phyloP scores from a whole-genome alignment of 1,140 invertebrate genomes.

The Aethina tumida region DNA sequence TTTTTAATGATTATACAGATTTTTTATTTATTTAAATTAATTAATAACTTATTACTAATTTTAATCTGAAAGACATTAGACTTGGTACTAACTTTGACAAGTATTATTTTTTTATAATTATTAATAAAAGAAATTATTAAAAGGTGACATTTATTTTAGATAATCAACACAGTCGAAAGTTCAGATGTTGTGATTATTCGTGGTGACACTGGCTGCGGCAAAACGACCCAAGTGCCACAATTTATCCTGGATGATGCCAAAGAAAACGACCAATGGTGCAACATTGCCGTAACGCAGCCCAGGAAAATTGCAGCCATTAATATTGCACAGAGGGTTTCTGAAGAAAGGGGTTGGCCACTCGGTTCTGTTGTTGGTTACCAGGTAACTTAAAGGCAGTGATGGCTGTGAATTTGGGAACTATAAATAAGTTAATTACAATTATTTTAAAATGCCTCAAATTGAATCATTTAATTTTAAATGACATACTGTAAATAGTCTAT shows the following conservation, averaged over 20 bases:
- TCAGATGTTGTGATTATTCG: slow-evolving; percentile 62
- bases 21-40: slow-evolving; percentile 11
- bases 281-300: slow-evolving; percentile 85
- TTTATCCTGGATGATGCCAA: slow-evolving; percentile 71
- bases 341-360: slow-evolving; percentile 67
- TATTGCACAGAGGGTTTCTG: slow-evolving; percentile 73
- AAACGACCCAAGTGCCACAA: slow-evolving; percentile 79
- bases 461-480: too few relatives aligned
- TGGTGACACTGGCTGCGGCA: slow-evolving; percentile 70
- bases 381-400: slow-evolving; percentile 29
- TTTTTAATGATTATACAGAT: slow-evolving; percentile 8
- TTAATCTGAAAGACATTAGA: slow-evolving; percentile 66
- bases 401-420: too few relatives aligned
- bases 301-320: slow-evolving; percentile 82
- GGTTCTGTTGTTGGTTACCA: slow-evolving; percentile 83
- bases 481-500: too few relatives aligned
- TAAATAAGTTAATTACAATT: too few relatives aligned
- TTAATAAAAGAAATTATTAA: not conserved
- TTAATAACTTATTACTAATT: slow-evolving; percentile 9
- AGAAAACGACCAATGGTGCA: slow-evolving; percentile 45
- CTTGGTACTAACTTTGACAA: slow-evolving; percentile 70
- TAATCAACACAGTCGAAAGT: not conserved
- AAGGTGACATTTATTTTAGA: not conserved
- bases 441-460: too few relatives aligned
- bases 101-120: not conserved